Conservation (phyloP, 2,113 vertebrate genomes). For the Ursus arctos region DNA sequence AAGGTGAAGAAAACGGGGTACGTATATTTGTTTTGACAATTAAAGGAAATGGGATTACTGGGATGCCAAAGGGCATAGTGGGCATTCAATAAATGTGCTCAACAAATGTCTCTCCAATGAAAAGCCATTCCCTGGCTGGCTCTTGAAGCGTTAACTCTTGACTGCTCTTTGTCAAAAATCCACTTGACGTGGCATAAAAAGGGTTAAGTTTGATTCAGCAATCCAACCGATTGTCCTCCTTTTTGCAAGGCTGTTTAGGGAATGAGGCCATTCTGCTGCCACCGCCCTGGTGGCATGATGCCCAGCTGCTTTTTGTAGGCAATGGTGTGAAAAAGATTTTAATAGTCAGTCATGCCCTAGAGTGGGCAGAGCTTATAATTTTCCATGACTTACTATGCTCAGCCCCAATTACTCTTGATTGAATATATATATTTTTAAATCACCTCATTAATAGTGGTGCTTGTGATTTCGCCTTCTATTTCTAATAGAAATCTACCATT, state of each 20-base stretch:
- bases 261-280: constrained; percentile 87
- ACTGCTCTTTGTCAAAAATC: constrained; percentile 50
- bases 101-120: not conserved
- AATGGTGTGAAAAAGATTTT: constrained; percentile 90
- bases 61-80: not conserved
- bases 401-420: constrained; percentile 82
- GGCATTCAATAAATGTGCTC: not conserved
- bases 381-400: constrained; percentile 84
- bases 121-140: not conserved
- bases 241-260: constrained; percentile 86
- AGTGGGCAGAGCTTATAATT: constrained; percentile 88
- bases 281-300: constrained; percentile 88
- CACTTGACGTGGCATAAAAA: constrained; percentile 53
- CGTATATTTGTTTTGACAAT: constrained; percentile 23
- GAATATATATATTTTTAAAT: constrained; percentile 83
- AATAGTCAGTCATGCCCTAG: constrained; percentile 88
- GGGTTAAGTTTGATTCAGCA: constrained; percentile 86
- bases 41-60: not conserved
- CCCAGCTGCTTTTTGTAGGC: constrained; percentile 89
- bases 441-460: constrained; percentile 80
- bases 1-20: not conserved
- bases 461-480: constrained; percentile 74
- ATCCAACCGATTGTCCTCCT: constrained; percentile 85
- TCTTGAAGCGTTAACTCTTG: not conserved
- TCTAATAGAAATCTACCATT: constrained; percentile 76